phyloP scores from a whole-genome alignment of 2,113 vertebrate genomes.

The Plestiodon gilberti region DNA sequence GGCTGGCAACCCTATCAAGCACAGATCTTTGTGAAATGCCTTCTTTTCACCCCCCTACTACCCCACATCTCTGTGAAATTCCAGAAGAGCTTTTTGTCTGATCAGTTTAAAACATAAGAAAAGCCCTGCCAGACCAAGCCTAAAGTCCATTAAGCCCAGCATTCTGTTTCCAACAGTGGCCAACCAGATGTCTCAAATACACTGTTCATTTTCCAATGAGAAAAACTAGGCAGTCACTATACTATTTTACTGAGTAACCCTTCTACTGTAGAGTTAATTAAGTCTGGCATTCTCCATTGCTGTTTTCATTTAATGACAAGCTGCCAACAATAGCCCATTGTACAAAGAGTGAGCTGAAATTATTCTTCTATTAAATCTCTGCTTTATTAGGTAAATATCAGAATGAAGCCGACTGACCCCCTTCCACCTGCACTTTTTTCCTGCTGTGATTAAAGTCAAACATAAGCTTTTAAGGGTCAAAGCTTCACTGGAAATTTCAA shows the following conservation, averaged over 20 bases:
- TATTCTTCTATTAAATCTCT: neutral
- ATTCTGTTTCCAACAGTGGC: too few species aligned
- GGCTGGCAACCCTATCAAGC: too few species aligned
- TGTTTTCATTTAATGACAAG: neutral
- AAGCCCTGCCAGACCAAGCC: too few species aligned
- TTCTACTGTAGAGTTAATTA: constrained; percentile 22
- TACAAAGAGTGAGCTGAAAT: constrained; percentile 5
- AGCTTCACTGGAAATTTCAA: neutral
- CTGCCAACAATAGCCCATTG: constrained; percentile 6
- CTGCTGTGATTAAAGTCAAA: neutral
- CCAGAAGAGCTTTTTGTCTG: too few species aligned
- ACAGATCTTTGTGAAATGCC: too few species aligned
- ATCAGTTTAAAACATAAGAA: too few species aligned
- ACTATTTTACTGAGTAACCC: constrained; percentile 9
- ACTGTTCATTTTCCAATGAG: neutral
- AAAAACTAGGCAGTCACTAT: neutral
- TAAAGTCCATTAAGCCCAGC: too few species aligned
- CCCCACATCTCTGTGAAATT: too few species aligned
- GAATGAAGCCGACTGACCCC: neutral
- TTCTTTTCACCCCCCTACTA: too few species aligned
- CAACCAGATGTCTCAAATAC: too few species aligned
- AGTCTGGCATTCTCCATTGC: constrained; percentile 4
- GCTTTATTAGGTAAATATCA: constrained; percentile 12
- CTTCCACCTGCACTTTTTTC: neutral
- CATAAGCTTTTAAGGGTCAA: neutral